Evolutionary conservation across 2,797 vertebrate genomes (phyloP).

Genomic region (Enteromius unitaeniatus): DNA sequence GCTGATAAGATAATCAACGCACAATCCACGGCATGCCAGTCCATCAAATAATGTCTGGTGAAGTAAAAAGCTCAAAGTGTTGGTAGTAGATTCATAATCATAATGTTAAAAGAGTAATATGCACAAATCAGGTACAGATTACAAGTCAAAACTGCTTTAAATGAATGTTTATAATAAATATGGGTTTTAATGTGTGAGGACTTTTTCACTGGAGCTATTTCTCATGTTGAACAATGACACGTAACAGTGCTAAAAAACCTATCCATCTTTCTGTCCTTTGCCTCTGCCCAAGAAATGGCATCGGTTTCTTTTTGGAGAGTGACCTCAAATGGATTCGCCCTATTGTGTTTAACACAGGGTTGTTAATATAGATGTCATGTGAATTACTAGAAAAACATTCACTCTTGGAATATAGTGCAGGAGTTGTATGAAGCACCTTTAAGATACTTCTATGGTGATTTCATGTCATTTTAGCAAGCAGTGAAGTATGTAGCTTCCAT

Average conservation of each 20-base stretch:
- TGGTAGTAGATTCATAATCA: neutral
- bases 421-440: neutral
- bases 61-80: neutral
- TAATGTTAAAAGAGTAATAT: too few species aligned
- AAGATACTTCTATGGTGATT: neutral
- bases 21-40: neutral
- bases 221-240: slow-evolving; percentile 27
- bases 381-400: neutral
- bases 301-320: slow-evolving; percentile 67
- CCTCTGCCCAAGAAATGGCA: slow-evolving; percentile 63
- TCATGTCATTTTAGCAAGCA: neutral
- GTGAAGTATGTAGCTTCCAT: neutral
- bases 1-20: neutral
- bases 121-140: neutral
- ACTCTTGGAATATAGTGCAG: neutral
- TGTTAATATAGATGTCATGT: neutral
- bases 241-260: slow-evolving; percentile 43
- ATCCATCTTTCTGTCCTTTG: slow-evolving; percentile 64
- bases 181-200: neutral
- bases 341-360: neutral
- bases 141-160: neutral
- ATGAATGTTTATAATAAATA: neutral
- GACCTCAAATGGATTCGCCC: slow-evolving; percentile 68
- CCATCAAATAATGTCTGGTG: neutral
- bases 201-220: slow-evolving; percentile 13